These are phyloP conservation scores for Lipophrys pholis DNA, from an alignment of 2,113 vertebrate species.

Conservation along the genomic window DNA sequence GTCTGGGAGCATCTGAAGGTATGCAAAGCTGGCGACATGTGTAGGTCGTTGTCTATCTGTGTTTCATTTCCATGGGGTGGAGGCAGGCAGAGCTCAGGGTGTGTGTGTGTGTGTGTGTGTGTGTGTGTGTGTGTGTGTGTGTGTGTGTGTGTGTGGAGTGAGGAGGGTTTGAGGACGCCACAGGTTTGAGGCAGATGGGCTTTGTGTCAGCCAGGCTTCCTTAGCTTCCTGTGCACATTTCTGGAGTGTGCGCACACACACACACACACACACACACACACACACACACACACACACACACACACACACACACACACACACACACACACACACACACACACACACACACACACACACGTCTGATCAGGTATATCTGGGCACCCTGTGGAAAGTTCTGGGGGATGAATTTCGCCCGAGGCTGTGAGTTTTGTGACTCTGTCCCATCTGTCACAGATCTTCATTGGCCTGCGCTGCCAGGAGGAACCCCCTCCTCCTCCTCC, in stretches of 20 bases:
- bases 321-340: background rate
- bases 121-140: background rate
- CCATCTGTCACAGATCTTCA: constrained; percentile 98
- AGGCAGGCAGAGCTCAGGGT: background rate
- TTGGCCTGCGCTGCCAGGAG: constrained; percentile 89
- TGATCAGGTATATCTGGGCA: constrained; percentile 98
- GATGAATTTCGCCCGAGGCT: constrained; percentile 91
- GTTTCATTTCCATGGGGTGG: constrained; percentile 86
- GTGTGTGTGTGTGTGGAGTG: too few relatives aligned
- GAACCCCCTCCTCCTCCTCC: constrained; percentile 83
- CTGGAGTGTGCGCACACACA: constrained; percentile 23
- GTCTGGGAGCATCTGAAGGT: constrained; percentile 72
- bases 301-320: background rate
- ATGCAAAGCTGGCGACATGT: constrained; percentile 95
- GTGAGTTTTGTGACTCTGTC: constrained; percentile 95
- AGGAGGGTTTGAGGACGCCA: constrained; percentile 84
- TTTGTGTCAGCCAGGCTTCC: constrained; percentile 91
- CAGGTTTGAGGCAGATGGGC: constrained; percentile 99
- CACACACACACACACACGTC: constrained; percentile 52
- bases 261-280: constrained; percentile 19
- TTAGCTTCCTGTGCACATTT: constrained; percentile 90
- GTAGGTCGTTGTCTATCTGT: constrained; percentile 92
- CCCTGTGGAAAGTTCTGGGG: constrained; percentile 92
- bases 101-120: constrained; percentile 13
- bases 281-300: constrained; percentile 3